Conservation (phyloP, 53 echinoderm and acorn worm species). For the Astropecten irregularis region DNA sequence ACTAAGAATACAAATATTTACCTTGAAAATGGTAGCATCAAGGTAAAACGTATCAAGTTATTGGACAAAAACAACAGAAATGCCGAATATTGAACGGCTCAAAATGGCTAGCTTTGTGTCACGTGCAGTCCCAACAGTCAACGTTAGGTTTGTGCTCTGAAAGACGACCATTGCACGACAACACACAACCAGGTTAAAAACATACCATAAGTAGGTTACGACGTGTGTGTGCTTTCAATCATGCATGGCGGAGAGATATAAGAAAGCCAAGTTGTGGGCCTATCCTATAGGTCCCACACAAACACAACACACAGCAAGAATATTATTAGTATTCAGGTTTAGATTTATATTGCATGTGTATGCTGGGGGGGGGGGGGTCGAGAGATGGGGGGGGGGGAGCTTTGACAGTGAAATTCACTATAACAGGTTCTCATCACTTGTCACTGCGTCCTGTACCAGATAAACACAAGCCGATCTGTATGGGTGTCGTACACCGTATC, state of each 20-base stretch:
- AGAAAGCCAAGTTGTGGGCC: no score
- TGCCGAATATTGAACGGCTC: no score
- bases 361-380: background rate
- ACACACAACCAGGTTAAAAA: no score
- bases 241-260: background rate
- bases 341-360: background rate
- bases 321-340: slow-evolving; percentile 32
- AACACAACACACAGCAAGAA: slow-evolving; percentile 26
- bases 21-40: no score
- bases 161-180: no score
- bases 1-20: no score
- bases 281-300: slow-evolving; percentile 1
- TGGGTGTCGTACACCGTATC: no score
- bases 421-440: slow-evolving; percentile 13
- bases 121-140: no score
- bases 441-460: slow-evolving; percentile 11
- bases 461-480: background rate
- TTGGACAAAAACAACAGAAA: no score
- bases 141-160: no score
- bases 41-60: no score
- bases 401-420: background rate
- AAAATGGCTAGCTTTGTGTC: no score
- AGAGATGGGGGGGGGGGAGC: background rate
- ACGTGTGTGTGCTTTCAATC: slow-evolving; percentile 12
- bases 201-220: slow-evolving; percentile 10